These are phyloP conservation scores for Trichogramma pretiosum DNA, from an alignment of 1,140 invertebrate species.

Conservation along the genomic window DNA sequence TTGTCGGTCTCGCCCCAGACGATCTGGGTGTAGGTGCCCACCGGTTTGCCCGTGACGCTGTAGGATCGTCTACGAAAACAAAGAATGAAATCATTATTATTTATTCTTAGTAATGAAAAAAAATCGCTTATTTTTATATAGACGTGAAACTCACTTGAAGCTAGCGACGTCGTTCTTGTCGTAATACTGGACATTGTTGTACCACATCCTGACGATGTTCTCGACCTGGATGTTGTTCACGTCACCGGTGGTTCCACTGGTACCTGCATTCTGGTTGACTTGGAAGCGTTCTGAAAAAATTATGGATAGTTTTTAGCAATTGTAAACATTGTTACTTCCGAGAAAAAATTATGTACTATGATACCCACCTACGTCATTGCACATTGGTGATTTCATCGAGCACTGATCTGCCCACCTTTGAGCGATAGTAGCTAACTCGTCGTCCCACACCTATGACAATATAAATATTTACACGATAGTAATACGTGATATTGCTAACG, in stretches of 20 bases:
- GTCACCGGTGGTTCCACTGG: background rate
- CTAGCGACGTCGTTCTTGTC: background rate
- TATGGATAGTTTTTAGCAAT: background rate
- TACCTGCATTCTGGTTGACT: slow-evolving; percentile 19
- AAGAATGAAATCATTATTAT: too few species aligned
- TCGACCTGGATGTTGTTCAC: background rate
- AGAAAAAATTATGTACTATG: too few species aligned
- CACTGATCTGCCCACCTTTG: slow-evolving; percentile 78
- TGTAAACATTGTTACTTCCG: too few species aligned
- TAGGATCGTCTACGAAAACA: too few species aligned
- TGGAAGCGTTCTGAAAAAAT: slow-evolving; percentile 3
- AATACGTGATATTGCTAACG: background rate
- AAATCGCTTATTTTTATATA: background rate
- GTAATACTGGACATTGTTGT: background rate
- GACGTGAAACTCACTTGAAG: slow-evolving; percentile 1
- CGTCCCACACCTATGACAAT: slow-evolving; percentile 72
- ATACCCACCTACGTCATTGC: too few species aligned
- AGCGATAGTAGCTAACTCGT: slow-evolving; percentile 69
- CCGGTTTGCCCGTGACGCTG: slow-evolving; percentile 2
- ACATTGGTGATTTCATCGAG: slow-evolving; percentile 25
- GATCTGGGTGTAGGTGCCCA: slow-evolving; percentile 36
- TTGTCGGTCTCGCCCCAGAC: slow-evolving; percentile 38
- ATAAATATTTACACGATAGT: too few species aligned
- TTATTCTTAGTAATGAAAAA: too few species aligned
- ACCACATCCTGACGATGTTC: slow-evolving; percentile 1